Percentiles rank a stretch among this genome's conserved stretches.
These are phyloP conservation scores for Caenorhabditis sinica DNA, from an alignment of 2,888 invertebrate species.

Conservation along the genomic window DNA sequence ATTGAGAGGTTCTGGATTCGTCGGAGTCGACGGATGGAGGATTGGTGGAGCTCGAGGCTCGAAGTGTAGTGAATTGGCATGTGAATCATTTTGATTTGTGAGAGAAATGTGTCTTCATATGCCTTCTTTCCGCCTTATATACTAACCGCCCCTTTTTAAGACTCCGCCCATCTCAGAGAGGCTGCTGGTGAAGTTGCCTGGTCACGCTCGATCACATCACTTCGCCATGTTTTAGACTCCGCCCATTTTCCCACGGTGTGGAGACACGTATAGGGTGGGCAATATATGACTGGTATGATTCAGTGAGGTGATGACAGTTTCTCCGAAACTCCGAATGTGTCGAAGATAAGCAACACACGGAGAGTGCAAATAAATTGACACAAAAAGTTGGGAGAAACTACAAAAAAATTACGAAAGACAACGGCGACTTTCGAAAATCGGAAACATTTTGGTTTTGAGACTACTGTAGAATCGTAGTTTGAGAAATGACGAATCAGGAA, in stretches of 20 bases:
- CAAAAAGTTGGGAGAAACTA: conserved; percentile 35
- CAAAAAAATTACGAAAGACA: conserved; percentile 43
- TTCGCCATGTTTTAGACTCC: conserved; percentile 36
- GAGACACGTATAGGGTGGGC: neutral
- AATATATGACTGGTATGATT: conserved; percentile 53
- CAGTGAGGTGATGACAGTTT: conserved; percentile 58
- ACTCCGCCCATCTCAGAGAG: conserved; percentile 26
- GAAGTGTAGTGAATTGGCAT: conserved; percentile 58
- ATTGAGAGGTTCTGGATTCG: conserved; percentile 51
- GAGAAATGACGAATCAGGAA: neutral
- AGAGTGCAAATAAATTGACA: conserved; percentile 48
- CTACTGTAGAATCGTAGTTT: conserved; percentile 26
- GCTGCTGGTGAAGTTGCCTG: conserved; percentile 31
- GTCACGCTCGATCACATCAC: conserved; percentile 57
- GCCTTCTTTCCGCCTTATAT: conserved; percentile 32
- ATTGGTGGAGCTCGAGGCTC: conserved; percentile 59
- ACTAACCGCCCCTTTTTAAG: conserved; percentile 32
- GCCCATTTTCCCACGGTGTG: conserved; percentile 59
- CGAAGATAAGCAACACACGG: conserved; percentile 31
- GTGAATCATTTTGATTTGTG: conserved; percentile 49
- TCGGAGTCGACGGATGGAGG: conserved; percentile 44
- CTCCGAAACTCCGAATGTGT: conserved; percentile 33
- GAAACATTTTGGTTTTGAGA: neutral
- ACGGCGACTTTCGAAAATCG: conserved; percentile 25
- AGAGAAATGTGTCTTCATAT: conserved; percentile 38